phyloP scores from a whole-genome alignment of 2,797 vertebrate genomes.

The Odontamblyopus rebecca region DNA sequence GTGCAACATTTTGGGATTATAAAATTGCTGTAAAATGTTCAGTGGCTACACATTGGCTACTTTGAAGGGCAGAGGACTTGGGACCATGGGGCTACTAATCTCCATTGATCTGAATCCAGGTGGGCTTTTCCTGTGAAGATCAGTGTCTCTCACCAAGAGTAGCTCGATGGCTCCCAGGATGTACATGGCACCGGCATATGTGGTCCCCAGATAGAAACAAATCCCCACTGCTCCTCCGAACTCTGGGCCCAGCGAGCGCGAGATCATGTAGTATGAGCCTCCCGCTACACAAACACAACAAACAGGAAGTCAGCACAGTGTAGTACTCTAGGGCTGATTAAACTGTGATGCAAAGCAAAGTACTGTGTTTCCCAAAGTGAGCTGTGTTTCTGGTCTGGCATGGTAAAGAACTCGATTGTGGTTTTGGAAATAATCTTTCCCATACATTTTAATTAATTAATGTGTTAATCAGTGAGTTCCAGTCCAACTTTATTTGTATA shows the following conservation, averaged over 20 bases:
- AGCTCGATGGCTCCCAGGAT: conserved; percentile 98
- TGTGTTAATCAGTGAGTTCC: background rate
- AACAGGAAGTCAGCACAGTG: background rate
- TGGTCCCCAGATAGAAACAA: conserved; percentile 98
- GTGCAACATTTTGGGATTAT: background rate
- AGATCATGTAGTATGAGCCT: conserved; percentile 99
- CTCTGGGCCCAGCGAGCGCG: conserved; percentile 94
- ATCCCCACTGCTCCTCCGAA: conserved; percentile 97
- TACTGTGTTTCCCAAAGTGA: background rate
- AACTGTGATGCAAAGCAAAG: background rate
- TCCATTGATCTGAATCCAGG: background rate
- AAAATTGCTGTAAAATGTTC: background rate
- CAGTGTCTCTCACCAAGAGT: conserved; percentile 85
- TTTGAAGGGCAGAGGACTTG: background rate
- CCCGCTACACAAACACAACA: conserved; percentile 78
- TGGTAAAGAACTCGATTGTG: no score
- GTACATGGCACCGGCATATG: conserved; percentile 97
- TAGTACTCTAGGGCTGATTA: background rate
- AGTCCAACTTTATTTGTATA: no score
- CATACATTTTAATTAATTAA: background rate
- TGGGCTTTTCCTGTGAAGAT: background rate
- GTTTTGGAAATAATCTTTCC: background rate
- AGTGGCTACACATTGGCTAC: background rate
- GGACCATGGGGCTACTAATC: background rate
- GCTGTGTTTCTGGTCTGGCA: no score